Conservation (phyloP, 1,140 invertebrate species). For the Lasioglossum baleicum region DNA sequence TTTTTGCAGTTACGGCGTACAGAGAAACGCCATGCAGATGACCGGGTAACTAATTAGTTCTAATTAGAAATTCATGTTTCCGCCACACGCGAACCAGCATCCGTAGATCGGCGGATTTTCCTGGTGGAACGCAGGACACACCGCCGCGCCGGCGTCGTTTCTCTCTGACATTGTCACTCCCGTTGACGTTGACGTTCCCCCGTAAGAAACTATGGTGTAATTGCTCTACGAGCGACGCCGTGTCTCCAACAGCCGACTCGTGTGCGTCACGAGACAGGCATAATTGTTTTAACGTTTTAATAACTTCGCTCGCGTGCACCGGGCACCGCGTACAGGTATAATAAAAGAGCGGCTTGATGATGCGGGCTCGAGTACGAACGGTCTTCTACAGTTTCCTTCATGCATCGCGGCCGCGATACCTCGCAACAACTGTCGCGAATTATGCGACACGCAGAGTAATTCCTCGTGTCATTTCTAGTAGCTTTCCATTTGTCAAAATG, state of each 20-base stretch:
- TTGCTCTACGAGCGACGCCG: constrained; percentile 21
- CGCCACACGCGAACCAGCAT: not conserved
- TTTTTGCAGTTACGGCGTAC: no score
- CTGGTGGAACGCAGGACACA: constrained; percentile 2
- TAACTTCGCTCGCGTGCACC: constrained; percentile 67
- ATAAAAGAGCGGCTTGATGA: constrained; percentile 20
- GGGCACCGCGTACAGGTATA: constrained; percentile 18
- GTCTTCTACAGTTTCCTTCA: not conserved
- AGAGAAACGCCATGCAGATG: no score
- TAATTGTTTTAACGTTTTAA: constrained; percentile 74
- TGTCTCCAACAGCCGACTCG: not conserved
- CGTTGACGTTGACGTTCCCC: constrained; percentile 10
- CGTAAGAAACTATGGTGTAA: constrained; percentile 49
- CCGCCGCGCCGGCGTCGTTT: constrained; percentile 17
- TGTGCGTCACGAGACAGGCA: constrained; percentile 35
- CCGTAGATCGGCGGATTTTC: constrained; percentile 32
- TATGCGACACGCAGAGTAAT: no score
- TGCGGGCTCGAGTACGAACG: constrained; percentile 10
- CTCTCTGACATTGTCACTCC: constrained; percentile 26
- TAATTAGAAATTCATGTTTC: no score
- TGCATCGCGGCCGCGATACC: no score
- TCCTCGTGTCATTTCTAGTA: no score
- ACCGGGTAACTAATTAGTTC: no score
- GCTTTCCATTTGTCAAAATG: no score
- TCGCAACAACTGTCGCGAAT: no score